Evolutionary conservation across 2,888 invertebrate genomes (phyloP).

Genomic region (Herminia tarsipennalis): DNA sequence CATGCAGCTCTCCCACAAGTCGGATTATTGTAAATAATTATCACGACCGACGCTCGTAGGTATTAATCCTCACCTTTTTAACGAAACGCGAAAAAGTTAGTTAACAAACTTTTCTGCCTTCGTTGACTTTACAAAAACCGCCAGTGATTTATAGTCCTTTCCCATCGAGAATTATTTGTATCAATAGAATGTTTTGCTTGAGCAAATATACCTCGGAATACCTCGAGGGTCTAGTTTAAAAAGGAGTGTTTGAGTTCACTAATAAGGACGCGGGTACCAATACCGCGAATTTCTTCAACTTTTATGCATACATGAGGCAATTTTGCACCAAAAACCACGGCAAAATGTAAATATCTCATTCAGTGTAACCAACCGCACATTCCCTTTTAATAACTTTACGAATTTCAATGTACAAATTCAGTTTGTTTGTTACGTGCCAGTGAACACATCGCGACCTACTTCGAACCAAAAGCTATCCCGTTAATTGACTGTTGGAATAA

Average conservation of each 20-base stretch:
- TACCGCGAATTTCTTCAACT: slow-evolving; percentile 48
- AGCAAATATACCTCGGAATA: slow-evolving; percentile 70
- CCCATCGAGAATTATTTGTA: slow-evolving; percentile 76
- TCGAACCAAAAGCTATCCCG: slow-evolving; percentile 74
- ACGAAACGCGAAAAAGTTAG: slow-evolving; percentile 80
- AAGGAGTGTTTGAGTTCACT: slow-evolving; percentile 82
- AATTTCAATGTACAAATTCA: slow-evolving; percentile 49
- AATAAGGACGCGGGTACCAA: slow-evolving; percentile 73
- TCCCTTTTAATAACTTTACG: slow-evolving; percentile 46
- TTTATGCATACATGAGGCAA: slow-evolving; percentile 57
- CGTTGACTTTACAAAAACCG: slow-evolving; percentile 64
- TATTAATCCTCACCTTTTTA: slow-evolving; percentile 81
- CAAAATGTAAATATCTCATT: slow-evolving; percentile 47
- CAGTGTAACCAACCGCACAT: slow-evolving; percentile 44
- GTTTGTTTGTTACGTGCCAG: slow-evolving; percentile 49
- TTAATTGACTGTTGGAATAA: slow-evolving; percentile 84
- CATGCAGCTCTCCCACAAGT: slow-evolving; percentile 70
- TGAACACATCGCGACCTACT: slow-evolving; percentile 58
- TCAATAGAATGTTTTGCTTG: slow-evolving; percentile 79
- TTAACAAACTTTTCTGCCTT: slow-evolving; percentile 66
- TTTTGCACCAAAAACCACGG: slow-evolving; percentile 37
- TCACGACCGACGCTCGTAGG: slow-evolving; percentile 72
- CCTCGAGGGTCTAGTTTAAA: slow-evolving; percentile 68
- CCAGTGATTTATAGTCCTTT: slow-evolving; percentile 73
- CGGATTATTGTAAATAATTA: slow-evolving; percentile 85